Evolutionary conservation across 2,113 vertebrate genomes (phyloP).

Genomic region (Thalassoma bifasciatum): DNA sequence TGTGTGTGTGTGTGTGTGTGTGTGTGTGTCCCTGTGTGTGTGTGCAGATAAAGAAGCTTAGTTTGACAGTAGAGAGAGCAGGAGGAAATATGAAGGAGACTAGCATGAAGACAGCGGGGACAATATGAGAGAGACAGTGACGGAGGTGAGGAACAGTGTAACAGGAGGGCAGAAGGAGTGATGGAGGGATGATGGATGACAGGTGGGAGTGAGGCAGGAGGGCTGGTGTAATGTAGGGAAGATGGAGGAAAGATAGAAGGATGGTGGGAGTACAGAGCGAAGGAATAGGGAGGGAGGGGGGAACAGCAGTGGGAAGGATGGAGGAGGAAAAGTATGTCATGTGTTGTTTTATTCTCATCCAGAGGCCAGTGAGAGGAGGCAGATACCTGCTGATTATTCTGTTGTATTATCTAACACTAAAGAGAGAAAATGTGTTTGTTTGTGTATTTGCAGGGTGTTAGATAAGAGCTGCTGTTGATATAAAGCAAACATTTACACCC

Average conservation of each 20-base stretch:
- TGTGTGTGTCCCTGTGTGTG: too few relatives aligned
- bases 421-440: constrained; percentile 49
- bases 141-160: constrained; percentile 23
- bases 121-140: constrained; percentile 6
- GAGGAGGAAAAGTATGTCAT: constrained; percentile 76
- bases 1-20: too few relatives aligned
- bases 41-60: constrained; percentile 31
- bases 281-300: constrained; percentile 50
- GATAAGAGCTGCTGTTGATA: constrained; percentile 50
- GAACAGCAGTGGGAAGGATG: constrained; percentile 64
- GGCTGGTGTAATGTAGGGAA: constrained; percentile 25
- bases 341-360: constrained; percentile 76
- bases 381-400: constrained; percentile 74
- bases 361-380: constrained; percentile 76
- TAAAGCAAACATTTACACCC: constrained; percentile 45
- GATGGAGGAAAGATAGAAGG: constrained; percentile 51
- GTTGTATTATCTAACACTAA: constrained; percentile 69
- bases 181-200: constrained; percentile 28
- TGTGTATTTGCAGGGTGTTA: constrained; percentile 54
- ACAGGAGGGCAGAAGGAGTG: constrained; percentile 12
- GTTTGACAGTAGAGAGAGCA: neutral
- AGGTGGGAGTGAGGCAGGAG: constrained; percentile 29
- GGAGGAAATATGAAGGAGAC: constrained; percentile 16
- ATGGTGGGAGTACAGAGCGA: constrained; percentile 67
- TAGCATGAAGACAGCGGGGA: neutral